Percentiles rank a stretch among this genome's conserved stretches.
Evolutionary conservation across 2,797 vertebrate genomes (phyloP).

Genomic region (Lacerta bilineata): DNA sequence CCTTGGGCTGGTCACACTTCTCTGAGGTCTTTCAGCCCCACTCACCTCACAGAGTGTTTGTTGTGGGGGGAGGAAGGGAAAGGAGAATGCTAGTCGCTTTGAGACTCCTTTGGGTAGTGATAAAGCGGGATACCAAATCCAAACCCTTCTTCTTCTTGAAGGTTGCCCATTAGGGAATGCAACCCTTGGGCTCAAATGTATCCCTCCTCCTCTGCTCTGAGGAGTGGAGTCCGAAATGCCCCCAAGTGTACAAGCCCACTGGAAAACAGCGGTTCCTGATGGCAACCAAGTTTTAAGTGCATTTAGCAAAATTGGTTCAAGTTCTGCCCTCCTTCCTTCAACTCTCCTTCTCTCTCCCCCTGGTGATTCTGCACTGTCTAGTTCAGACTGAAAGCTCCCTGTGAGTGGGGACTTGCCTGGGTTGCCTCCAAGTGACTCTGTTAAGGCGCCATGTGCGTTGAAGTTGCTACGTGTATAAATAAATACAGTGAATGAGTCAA

Average conservation of each 20-base stretch:
- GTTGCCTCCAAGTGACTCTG: neutral
- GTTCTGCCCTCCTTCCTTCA: neutral
- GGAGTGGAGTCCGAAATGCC: too few relatives aligned
- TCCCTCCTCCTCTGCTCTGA: neutral
- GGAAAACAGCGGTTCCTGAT: neutral
- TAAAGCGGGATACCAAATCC: too few relatives aligned
- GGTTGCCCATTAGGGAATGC: too few relatives aligned
- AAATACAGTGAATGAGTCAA: neutral
- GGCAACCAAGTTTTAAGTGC: neutral
- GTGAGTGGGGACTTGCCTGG: too few relatives aligned
- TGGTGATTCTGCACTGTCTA: neutral
- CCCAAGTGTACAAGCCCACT: neutral
- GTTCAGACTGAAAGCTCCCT: neutral
- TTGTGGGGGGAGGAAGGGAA: too few relatives aligned
- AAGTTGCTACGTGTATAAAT: neutral
- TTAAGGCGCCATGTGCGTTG: neutral
- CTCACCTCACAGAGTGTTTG: too few relatives aligned
- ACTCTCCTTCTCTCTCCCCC: neutral
- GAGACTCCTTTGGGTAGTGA: too few relatives aligned
- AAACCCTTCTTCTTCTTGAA: too few relatives aligned
- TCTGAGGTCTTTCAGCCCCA: too few relatives aligned
- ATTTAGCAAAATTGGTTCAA: neutral
- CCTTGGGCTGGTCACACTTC: too few relatives aligned
- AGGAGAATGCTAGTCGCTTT: too few relatives aligned
- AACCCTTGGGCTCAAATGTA: too few relatives aligned